Conservation (phyloP, 1,140 invertebrate species). For the Probaryconus sp. region DNA sequence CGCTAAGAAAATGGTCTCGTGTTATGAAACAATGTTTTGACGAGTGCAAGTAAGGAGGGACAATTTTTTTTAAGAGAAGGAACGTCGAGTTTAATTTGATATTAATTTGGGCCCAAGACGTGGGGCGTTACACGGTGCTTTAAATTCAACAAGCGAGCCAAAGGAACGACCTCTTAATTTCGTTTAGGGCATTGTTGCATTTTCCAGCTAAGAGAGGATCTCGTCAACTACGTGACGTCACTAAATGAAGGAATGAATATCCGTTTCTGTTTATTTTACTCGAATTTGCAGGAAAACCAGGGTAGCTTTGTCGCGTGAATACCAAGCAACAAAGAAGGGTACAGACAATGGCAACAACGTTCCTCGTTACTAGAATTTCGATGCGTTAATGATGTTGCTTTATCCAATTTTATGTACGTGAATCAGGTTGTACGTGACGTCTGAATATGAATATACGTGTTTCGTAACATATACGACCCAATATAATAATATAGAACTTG, state of each 20-base stretch:
- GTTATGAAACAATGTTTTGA: too few species aligned
- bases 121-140: conserved; percentile 1
- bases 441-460: background rate
- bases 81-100: background rate
- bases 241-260: conserved; percentile 61
- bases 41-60: too few species aligned
- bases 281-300: conserved; percentile 51
- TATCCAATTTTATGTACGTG: conserved; percentile 58
- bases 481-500: too few species aligned
- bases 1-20: too few species aligned
- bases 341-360: conserved; percentile 51
- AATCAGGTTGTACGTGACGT: conserved; percentile 42
- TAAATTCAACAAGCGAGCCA: conserved; percentile 41
- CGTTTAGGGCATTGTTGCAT: conserved; percentile 50
- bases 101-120: background rate
- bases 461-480: background rate
- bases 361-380: conserved; percentile 52
- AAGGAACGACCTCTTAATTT: conserved; percentile 48
- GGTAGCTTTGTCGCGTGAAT: conserved; percentile 49
- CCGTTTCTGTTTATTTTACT: conserved; percentile 58
- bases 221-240: conserved; percentile 60
- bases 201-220: conserved; percentile 42
- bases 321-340: conserved; percentile 59
- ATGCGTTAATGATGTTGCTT: conserved; percentile 60
- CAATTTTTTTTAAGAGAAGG: too few species aligned